Evolutionary conservation across 2,888 invertebrate genomes (phyloP).

Genomic region (Stomorhina lunata): DNA sequence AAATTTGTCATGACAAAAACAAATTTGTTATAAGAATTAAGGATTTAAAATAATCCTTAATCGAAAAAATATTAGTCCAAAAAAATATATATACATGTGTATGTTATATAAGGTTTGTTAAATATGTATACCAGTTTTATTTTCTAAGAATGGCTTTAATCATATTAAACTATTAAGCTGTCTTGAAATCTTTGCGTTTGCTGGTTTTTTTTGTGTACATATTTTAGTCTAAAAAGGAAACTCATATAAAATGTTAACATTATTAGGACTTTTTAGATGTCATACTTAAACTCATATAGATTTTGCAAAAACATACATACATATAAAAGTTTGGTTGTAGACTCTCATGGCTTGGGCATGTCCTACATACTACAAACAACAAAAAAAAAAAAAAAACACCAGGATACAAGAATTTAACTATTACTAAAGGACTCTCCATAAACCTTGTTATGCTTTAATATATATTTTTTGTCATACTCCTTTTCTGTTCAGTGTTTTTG

Average conservation of each 20-base stretch:
- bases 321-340: too few relatives aligned
- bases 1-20: neutral
- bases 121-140: too few relatives aligned
- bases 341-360: neutral
- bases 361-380: neutral
- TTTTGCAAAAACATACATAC: neutral
- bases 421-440: constrained; percentile 17
- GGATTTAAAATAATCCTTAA: neutral
- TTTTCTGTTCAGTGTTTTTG: constrained; percentile 11
- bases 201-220: too few relatives aligned
- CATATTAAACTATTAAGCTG: too few relatives aligned
- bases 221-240: constrained; percentile 14
- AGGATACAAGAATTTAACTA: neutral
- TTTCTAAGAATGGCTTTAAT: too few relatives aligned
- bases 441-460: constrained; percentile 24
- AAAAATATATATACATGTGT: too few relatives aligned
- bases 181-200: too few relatives aligned
- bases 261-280: constrained; percentile 27
- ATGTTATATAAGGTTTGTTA: too few relatives aligned
- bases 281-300: neutral
- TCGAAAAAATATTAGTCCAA: too few relatives aligned
- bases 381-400: neutral
- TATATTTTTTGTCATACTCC: neutral
- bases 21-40: neutral
- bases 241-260: constrained; percentile 32